Evolutionary conservation across 2,797 vertebrate genomes (phyloP).

Genomic region (Heterohyrax brucei): DNA sequence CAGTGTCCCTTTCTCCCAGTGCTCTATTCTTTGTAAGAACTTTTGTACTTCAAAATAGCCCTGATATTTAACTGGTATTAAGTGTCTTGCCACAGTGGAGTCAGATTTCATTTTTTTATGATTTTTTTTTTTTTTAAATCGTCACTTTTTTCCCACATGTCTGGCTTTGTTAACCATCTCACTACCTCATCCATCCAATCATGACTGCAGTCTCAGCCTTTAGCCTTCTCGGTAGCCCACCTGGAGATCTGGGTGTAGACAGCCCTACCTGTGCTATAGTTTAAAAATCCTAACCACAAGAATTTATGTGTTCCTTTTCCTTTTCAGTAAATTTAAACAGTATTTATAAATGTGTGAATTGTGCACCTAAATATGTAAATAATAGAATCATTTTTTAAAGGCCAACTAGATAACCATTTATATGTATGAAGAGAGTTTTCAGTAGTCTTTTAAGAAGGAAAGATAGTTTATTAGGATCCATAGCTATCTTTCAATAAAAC

Average conservation of each 20-base stretch:
- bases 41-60: not conserved
- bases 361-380: slow-evolving; percentile 15
- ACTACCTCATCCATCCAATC: not conserved
- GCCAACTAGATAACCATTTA: slow-evolving; percentile 47
- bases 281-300: slow-evolving; percentile 24
- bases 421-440: slow-evolving; percentile 28
- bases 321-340: slow-evolving; percentile 53
- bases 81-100: not conserved
- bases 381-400: slow-evolving; percentile 56
- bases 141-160: no score
- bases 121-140: no score
- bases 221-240: not conserved
- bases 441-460: slow-evolving; percentile 45
- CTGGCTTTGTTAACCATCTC: not conserved
- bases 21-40: not conserved
- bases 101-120: slow-evolving; percentile 52
- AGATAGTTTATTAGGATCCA: not conserved
- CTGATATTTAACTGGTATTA: not conserved
- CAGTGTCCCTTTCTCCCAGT: not conserved
- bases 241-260: not conserved
- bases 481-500: slow-evolving; percentile 54
- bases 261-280: not conserved
- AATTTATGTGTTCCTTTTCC: slow-evolving; percentile 41
- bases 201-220: not conserved
- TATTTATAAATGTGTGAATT: slow-evolving; percentile 44